These are phyloP conservation scores for Dicaeum eximium DNA, from an alignment of 2,113 vertebrate genomes.

Conservation along the genomic window DNA sequence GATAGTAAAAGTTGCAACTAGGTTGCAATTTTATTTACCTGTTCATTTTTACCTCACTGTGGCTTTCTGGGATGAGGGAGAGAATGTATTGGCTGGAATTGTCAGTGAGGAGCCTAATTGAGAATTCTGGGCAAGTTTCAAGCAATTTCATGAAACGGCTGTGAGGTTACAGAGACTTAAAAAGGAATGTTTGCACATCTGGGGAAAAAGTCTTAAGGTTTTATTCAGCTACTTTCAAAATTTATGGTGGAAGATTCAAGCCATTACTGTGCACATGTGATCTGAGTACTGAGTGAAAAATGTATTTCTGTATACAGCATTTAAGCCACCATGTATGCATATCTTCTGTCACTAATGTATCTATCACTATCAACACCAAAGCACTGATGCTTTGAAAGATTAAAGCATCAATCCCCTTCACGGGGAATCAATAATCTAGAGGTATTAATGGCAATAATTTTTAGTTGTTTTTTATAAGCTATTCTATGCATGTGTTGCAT, in stretches of 20 bases:
- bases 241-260: neutral
- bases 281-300: slow-evolving; percentile 22
- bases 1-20: slow-evolving; percentile 32
- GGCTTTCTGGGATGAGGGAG: slow-evolving; percentile 3
- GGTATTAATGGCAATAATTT: slow-evolving; percentile 64
- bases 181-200: neutral
- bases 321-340: slow-evolving; percentile 58
- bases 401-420: slow-evolving; percentile 43
- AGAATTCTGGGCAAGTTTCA: slow-evolving; percentile 32
- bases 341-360: slow-evolving; percentile 35
- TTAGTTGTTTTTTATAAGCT: slow-evolving; percentile 47
- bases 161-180: slow-evolving; percentile 8
- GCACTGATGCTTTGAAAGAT: slow-evolving; percentile 50
- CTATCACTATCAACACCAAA: slow-evolving; percentile 48
- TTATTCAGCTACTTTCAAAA: slow-evolving; percentile 49
- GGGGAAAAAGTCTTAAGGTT: slow-evolving; percentile 6
- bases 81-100: slow-evolving; percentile 23
- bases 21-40: slow-evolving; percentile 13
- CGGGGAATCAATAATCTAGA: slow-evolving; percentile 36
- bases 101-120: neutral
- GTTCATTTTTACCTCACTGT: slow-evolving; percentile 13
- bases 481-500: slow-evolving; percentile 64
- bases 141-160: slow-evolving; percentile 58
- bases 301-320: slow-evolving; percentile 46
- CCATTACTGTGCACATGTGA: slow-evolving; percentile 28